These are phyloP conservation scores for Macquaria ambigua DNA, from an alignment of 2,113 vertebrate genomes.

Conservation along the genomic window DNA sequence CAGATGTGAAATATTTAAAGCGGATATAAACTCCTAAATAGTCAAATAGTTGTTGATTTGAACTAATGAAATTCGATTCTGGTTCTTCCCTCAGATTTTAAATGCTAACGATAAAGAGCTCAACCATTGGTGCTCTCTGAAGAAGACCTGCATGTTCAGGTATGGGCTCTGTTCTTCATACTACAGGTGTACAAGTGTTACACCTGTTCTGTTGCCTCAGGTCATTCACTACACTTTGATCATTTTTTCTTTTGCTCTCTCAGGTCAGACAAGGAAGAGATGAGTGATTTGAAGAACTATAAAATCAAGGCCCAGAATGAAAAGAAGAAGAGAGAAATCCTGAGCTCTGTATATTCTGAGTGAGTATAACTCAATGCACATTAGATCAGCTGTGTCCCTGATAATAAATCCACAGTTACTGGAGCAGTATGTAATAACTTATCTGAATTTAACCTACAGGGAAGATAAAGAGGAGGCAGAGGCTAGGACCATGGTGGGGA, in stretches of 20 bases:
- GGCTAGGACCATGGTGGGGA: constrained; percentile 75
- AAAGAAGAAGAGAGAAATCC: constrained; percentile 86
- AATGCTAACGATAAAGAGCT: constrained; percentile 89
- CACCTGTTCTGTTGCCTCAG: neutral
- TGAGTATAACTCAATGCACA: constrained; percentile 73
- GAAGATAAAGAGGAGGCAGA: constrained; percentile 62
- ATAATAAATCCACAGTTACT: neutral
- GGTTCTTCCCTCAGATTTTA: constrained; percentile 84
- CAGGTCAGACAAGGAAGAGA: constrained; percentile 90
- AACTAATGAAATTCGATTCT: neutral
- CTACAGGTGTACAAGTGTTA: rapidly evolving
- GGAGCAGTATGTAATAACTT: neutral
- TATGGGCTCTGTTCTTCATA: constrained; percentile 42
- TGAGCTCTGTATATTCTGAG: constrained; percentile 85
- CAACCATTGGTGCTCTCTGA: constrained; percentile 92
- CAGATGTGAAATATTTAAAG: neutral
- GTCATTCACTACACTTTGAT: rapidly evolving
- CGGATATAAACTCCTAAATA: neutral
- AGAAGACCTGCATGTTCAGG: constrained; percentile 96
- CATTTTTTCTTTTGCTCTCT: neutral
- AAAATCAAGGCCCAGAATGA: constrained; percentile 84
- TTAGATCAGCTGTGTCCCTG: rapidly evolving
- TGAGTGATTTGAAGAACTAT: constrained; percentile 85
- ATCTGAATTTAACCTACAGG: constrained; percentile 54
- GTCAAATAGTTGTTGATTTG: neutral